phyloP scores from a whole-genome alignment of 2,888 invertebrate genomes.

The Odontomyia ornata region DNA sequence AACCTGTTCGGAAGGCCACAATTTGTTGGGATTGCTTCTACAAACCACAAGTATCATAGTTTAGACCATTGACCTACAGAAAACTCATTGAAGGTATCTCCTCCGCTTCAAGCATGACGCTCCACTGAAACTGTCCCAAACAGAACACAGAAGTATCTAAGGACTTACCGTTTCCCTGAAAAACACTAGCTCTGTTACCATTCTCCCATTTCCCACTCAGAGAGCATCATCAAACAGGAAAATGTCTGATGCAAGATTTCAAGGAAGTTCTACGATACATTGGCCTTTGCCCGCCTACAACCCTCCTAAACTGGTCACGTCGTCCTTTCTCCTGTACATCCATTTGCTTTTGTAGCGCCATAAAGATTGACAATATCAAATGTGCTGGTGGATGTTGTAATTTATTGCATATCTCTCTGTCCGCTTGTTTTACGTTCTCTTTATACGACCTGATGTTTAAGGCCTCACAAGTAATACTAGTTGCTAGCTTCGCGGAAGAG shows the following conservation, averaged over 20 bases:
- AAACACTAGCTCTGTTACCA: not conserved
- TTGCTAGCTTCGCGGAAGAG: constrained; percentile 7
- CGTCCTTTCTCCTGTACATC: not conserved
- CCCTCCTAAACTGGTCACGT: not conserved
- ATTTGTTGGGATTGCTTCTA: too few relatives aligned
- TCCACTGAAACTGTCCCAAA: not conserved
- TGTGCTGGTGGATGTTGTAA: constrained; percentile 21
- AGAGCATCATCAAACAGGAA: constrained; percentile 30
- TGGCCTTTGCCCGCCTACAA: not conserved
- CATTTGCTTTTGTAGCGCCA: constrained; percentile 1
- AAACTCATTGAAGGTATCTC: too few relatives aligned
- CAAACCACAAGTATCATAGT: too few relatives aligned
- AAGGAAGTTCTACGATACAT: not conserved
- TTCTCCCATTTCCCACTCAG: constrained; percentile 12
- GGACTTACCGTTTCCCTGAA: constrained; percentile 4
- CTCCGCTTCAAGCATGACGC: too few relatives aligned
- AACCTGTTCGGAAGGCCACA: too few relatives aligned
- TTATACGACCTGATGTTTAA: not conserved
- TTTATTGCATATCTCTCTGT: constrained; percentile 37
- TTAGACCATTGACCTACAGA: too few relatives aligned
- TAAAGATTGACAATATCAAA: constrained; percentile 38
- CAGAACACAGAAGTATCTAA: not conserved
- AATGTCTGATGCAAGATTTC: not conserved
- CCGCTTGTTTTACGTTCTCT: constrained; percentile 34
- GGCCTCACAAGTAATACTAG: constrained; percentile 10